Conservation (phyloP, 2,888 invertebrate species). For the Augochlorella aurata region DNA sequence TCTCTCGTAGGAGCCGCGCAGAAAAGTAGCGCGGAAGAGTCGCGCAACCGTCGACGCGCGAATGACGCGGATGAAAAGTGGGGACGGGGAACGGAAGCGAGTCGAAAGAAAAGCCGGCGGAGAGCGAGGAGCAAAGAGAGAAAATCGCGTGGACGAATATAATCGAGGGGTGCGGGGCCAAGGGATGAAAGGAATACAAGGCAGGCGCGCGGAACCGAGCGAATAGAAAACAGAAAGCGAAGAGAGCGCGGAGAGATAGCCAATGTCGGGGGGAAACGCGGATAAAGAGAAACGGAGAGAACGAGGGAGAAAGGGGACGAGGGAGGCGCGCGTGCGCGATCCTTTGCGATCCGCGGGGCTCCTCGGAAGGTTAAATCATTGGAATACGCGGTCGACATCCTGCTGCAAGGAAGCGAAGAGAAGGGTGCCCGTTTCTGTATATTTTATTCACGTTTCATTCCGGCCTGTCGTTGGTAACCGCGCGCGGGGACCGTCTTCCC, state of each 20-base stretch:
- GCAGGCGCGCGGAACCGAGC: neutral
- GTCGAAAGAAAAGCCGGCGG: neutral
- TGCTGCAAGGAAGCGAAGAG: conserved; percentile 35
- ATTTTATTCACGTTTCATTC: conserved; percentile 75
- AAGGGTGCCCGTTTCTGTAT: conserved; percentile 63
- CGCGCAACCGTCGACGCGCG: neutral
- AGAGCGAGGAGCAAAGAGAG: neutral
- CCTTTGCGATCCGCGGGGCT: conserved; percentile 60
- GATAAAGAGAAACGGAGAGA: neutral
- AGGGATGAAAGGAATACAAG: neutral
- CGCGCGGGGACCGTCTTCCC: conserved; percentile 28
- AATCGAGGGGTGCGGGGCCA: conserved; percentile 11
- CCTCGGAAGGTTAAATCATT: conserved; percentile 70
- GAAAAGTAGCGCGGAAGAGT: no score
- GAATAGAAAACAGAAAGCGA: neutral
- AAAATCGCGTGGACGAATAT: conserved; percentile 12
- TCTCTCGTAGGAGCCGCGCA: no score
- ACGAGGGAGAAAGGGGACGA: conserved; percentile 39
- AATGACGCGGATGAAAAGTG: neutral
- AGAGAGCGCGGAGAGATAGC: neutral
- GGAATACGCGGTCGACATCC: conserved; percentile 48
- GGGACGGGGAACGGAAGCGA: neutral
- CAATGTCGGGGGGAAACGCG: neutral
- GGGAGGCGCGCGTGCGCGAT: conserved; percentile 58
- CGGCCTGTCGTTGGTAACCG: conserved; percentile 32